Percentiles rank a stretch among this genome's conserved stretches.
Conservation (phyloP, 2,888 invertebrate genomes). For the Adineta ricciae region DNA sequence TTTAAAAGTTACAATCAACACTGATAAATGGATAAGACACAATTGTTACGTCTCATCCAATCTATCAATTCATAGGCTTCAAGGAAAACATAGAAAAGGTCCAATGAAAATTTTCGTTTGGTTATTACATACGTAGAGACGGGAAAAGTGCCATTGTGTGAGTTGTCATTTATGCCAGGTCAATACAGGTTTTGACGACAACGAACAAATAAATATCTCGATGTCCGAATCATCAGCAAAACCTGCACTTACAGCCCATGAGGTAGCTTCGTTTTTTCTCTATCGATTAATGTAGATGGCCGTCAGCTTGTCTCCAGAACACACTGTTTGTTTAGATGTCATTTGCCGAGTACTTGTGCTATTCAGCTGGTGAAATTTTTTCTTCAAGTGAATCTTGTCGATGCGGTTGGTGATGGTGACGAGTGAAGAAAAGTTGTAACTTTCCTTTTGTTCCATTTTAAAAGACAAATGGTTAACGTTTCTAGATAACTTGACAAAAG, state of each 20-base stretch:
- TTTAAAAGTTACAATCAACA: too few species aligned
- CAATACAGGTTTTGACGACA: constrained; percentile 20
- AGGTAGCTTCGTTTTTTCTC: background rate
- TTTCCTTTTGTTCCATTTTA: background rate
- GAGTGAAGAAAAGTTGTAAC: background rate
- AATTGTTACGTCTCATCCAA: background rate
- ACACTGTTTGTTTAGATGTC: background rate
- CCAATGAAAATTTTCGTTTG: background rate
- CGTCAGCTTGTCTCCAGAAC: background rate
- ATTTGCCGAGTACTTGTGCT: background rate
- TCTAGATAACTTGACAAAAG: background rate
- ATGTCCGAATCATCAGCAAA: constrained; percentile 16
- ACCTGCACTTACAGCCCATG: background rate
- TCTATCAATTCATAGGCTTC: background rate
- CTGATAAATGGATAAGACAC: background rate
- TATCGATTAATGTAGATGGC: background rate
- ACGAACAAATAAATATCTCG: constrained; percentile 13
- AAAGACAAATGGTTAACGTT: background rate
- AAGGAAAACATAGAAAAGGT: background rate
- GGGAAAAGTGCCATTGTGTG: background rate
- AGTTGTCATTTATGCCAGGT: background rate
- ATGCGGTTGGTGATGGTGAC: background rate
- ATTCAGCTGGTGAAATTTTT: background rate
- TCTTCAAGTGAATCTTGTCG: background rate
- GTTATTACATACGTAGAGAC: too few species aligned